Conservation (phyloP, 2,113 vertebrate species). For the Uria lomvia region DNA sequence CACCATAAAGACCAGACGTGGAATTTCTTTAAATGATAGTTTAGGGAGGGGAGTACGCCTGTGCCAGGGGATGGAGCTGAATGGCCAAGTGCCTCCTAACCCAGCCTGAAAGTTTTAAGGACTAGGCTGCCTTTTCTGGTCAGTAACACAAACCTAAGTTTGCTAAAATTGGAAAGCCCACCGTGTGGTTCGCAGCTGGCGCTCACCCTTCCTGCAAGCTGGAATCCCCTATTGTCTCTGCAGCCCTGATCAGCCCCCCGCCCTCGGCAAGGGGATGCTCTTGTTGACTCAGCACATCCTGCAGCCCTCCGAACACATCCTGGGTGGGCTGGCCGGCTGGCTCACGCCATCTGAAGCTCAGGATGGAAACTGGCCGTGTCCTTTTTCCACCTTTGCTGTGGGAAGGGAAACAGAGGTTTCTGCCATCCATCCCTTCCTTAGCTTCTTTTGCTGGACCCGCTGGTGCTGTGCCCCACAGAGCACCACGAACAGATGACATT, state of each 20-base stretch:
- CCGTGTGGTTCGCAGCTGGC: not conserved
- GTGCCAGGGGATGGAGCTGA: not conserved
- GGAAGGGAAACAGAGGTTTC: not conserved
- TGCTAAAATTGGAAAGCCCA: not conserved
- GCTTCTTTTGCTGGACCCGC: not conserved
- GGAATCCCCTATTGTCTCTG: not conserved
- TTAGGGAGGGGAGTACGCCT: fast-evolving
- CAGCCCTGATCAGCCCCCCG: not conserved
- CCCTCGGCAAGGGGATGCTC: not conserved
- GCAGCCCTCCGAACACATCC: not conserved
- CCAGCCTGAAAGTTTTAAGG: not conserved
- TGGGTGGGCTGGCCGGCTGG: not conserved
- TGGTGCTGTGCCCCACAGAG: not conserved
- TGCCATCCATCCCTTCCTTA: not conserved
- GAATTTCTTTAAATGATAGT: not conserved
- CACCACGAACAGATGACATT: not conserved
- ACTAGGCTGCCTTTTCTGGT: not conserved
- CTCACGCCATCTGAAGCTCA: not conserved
- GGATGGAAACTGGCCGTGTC: not conserved
- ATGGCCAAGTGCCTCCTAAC: not conserved
- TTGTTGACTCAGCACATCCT: not conserved
- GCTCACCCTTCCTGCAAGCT: not conserved
- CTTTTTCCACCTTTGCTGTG: not conserved
- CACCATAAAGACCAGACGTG: not conserved
- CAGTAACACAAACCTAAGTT: not conserved